Evolutionary conservation across 1,140 invertebrate species (phyloP), one percentile per base, ranked within the genome.

Genomic region (Lordiphosa stackelbergi): DNA sequence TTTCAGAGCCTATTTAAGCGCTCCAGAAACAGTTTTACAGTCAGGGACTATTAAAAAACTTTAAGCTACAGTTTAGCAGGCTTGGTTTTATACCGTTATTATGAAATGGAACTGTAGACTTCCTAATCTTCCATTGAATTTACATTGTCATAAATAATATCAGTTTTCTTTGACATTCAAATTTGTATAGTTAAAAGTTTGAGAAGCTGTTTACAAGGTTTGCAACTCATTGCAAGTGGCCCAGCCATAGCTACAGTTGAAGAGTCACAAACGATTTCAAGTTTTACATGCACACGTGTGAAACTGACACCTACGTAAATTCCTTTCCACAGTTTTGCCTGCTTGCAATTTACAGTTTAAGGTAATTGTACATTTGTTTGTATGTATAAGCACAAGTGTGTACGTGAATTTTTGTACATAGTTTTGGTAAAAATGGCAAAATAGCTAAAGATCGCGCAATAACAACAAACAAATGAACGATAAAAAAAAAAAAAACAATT

Each of bases 391-490:
- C 42, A 22, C 43, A 34, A 11, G 9, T 40, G n/a, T 8, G 58
- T 35, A 45, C 46, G 22, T 28, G 11, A n/a, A 19, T 36, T 35
- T 38, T 48, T 43, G 12, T 11, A 34, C 42, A 19, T 28, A 37
- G 19, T 52, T 45, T 56, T 47, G 28, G 40, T 47, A 22, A 62
- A 73, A 58, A 58, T 62, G 42, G 37, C 56, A 49, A 66, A 61
- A 46, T 46, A 46, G 24, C 43, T 4, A 46, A 46, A 11, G 8
- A 53, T 65, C 60, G 40, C 64, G 59, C 56, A 73, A 69, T 59
- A 69, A 37, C 53, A 58, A 59, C 53, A 72, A 66, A 68, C 31
- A 51, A 47, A 51, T 63, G 12, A 41, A 55, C 13, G 37, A 31
- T 6, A 52, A 11, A 35, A 36, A 38, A 42, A 59, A 12, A 53